Evolutionary conservation across 2,888 invertebrate genomes (phyloP), one percentile per base, ranked within the genome.

Genomic region (Dryadula phaetusa): DNA sequence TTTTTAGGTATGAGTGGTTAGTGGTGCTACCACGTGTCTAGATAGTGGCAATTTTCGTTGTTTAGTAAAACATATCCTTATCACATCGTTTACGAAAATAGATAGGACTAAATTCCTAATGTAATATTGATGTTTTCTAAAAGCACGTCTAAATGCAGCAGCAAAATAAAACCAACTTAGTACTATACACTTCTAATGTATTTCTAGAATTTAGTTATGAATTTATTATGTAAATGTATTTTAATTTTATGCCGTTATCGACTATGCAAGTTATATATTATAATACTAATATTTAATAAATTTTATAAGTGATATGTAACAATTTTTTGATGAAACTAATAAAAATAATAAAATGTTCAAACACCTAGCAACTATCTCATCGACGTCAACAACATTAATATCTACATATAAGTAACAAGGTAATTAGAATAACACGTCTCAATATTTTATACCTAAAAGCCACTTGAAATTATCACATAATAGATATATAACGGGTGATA

Each of bases 61-160:
- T 3, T 46, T 46, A 42, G 16, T 34, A 47, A 37, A 47, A 62
- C 37, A 42, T 34, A 34, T 46, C 22, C 47, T 47, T 34, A 61
- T 47, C n/a, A 20, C 20, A 20, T 0, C 34, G n/a, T 61, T 61
- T 20, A 18, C 18, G 10, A 42, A 63, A 32, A 62, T 52, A 52
- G 42, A 10, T 28, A 14, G 28, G 28, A 42, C 62, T 18, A 7
- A 42, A 53, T 63, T 53, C 18, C 28, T 18, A 52, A 28, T 28
- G 16, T 32, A 20, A 47, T 28, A 37, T 22, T 12, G 5, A 61
- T 20, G 28, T 22, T 53, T 46, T 16, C 40, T 46, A 75, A 75
- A 72, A 72, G 70, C 66, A 42, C 16, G 6, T 49, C n/a, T n/a
- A 20, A 22, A n/a, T n/a, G n/a, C 2, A 37, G 37, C 10, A 37